Base-by-base conservation (phyloP, 2,797 vertebrate genomes). In the Semaprochilodus insignis region DNA sequence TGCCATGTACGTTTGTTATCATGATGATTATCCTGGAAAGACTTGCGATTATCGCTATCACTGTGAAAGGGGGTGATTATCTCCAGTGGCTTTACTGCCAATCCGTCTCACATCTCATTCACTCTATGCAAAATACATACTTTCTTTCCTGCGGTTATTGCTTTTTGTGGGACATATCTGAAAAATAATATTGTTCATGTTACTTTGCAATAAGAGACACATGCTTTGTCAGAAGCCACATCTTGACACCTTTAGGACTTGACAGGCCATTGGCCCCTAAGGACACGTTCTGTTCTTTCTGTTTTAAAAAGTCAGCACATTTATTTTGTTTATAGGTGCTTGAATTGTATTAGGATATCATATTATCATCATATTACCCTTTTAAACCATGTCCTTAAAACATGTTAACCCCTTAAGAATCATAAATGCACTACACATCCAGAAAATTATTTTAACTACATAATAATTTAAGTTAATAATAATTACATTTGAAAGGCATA, bases 11-110 rank as follows among this genome's bases (percentile, higher is more conserved):
- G 16, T 67, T 54, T 55, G 27, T 40, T 23, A 36, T 74, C 40
- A 11, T 74, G 34, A 51, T 83, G 34, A 79, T 51, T 51, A 34
- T 80, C 19, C 4, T 17, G 21, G 40, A 40, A 23, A 21, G 21
- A 19, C 40, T 80, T 48, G 23, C 11, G 25, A 72, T 60, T 17
- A 51, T 44, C 55, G 44, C 36, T 10, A 15, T 23, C 36, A 48
- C 36, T 60, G 4, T 74, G 72, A 74, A 74, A 73, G 25, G 48
- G 36, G 15, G 19, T 21, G 25, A 74, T 74, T 34, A 57, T 57
- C 72, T 57, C 51, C 51, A 34, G 5, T 55, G 51, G 52, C 51
- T 31, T 74, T 55, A 2, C 27, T 57, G 72, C 4, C 25, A 57
- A 57, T 74, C 23, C 11, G 3, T 73, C 70, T 21, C 36, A n/a